Evolutionary conservation across 2,113 vertebrate genomes (phyloP).

Genomic region (Psammodynastes pulverulentus): DNA sequence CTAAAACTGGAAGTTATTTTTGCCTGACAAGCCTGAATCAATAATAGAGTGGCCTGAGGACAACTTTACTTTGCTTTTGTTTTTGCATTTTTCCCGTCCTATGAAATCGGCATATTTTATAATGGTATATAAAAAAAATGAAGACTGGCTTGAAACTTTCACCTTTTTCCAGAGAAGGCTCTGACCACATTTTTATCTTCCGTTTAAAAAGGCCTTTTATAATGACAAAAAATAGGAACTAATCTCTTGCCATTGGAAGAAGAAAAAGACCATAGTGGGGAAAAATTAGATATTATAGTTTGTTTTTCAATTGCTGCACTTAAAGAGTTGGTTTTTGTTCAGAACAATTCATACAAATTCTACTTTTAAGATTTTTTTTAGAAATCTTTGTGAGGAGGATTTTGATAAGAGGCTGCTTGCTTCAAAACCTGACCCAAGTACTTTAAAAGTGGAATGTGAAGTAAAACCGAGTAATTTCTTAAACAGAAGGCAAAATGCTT

Average conservation of each 20-base stretch:
- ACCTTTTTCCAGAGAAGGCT: not conserved
- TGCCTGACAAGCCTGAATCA: not conserved
- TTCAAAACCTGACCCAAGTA: constrained; percentile 42
- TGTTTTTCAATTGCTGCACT: constrained; percentile 42
- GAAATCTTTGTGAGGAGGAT: constrained; percentile 42
- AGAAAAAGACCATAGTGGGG: not conserved
- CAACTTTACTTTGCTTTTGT: not conserved
- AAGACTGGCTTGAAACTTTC: not conserved
- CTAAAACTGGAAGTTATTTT: constrained; percentile 7
- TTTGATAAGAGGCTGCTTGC: constrained; percentile 37
- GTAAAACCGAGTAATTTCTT: not conserved
- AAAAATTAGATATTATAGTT: constrained; percentile 14
- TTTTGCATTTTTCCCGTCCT: not conserved
- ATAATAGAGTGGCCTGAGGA: not conserved
- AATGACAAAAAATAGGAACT: not conserved
- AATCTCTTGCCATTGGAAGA: not conserved
- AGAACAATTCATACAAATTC: constrained; percentile 20
- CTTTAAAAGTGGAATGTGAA: constrained; percentile 34
- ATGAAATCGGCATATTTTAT: not conserved
- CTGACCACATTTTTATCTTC: not conserved
- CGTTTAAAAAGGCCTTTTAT: not conserved
- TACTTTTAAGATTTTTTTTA: constrained; percentile 39
- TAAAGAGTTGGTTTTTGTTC: constrained; percentile 9
- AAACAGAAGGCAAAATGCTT: constrained; percentile 45
- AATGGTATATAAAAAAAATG: constrained; percentile 13